These are phyloP conservation scores for Corythoichthys intestinalis DNA, from an alignment of 2,113 vertebrate genomes.

Conservation along the genomic window DNA sequence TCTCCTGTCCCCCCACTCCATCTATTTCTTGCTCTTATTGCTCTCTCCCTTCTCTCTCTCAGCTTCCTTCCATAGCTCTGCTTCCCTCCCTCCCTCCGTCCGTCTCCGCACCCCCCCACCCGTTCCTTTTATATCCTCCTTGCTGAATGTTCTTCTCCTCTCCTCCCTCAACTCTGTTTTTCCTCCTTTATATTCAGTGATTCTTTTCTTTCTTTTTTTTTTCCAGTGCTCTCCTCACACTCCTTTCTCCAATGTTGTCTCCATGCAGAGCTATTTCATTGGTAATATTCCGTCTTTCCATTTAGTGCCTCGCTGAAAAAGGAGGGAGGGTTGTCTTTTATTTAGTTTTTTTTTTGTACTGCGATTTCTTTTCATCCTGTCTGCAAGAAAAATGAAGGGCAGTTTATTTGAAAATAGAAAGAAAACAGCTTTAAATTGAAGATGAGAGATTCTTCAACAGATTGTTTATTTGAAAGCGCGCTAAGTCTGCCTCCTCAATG, in stretches of 20 bases:
- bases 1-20: conserved; percentile 51
- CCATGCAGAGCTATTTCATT: conserved; percentile 71
- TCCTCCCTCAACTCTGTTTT: conserved; percentile 78
- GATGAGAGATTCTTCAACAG: conserved; percentile 18
- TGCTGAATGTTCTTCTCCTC: conserved; percentile 78
- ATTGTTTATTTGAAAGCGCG: conserved; percentile 20
- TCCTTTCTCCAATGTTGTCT: conserved; percentile 68
- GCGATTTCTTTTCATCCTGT: conserved; percentile 46
- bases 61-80: conserved; percentile 67
- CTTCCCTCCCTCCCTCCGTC: conserved; percentile 59
- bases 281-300: conserved; percentile 71
- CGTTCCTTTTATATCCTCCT: conserved; percentile 79
- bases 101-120: conserved; percentile 58
- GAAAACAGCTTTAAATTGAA: conserved; percentile 24
- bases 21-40: conserved; percentile 46
- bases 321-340: conserved; percentile 63
- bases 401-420: background rate
- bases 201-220: conserved; percentile 51
- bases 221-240: conserved; percentile 59
- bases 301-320: conserved; percentile 64
- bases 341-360: conserved; percentile 44
- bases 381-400: conserved; percentile 18
- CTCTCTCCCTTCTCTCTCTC: conserved; percentile 58
- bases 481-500: background rate
- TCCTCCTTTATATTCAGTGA: conserved; percentile 74